Evolutionary conservation across 2,797 vertebrate species (phyloP).

Genomic region (Enteromius trimaculatus): DNA sequence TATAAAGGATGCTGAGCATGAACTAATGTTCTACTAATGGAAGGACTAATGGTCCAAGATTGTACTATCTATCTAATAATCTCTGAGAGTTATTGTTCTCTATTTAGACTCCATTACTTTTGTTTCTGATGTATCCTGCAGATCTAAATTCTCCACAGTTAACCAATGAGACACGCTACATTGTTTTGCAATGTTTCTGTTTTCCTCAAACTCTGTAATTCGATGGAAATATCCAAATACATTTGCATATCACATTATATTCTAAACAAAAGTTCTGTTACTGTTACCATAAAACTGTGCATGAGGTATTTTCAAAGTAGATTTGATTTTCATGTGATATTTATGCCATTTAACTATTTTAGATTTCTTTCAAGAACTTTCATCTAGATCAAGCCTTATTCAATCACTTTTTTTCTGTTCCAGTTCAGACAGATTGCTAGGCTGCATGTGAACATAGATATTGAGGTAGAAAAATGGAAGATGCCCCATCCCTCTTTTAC

Average conservation of each 20-base stretch:
- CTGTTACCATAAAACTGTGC: not conserved
- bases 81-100: not conserved
- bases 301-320: not conserved
- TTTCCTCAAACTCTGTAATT: not conserved
- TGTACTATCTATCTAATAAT: slow-evolving; percentile 13
- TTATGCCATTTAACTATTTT: not conserved
- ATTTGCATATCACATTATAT: not conserved
- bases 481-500: not conserved
- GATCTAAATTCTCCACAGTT: not conserved
- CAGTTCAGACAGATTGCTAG: not conserved
- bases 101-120: slow-evolving; percentile 10
- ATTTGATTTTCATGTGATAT: not conserved
- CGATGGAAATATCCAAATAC: not conserved
- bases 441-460: not conserved
- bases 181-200: not conserved
- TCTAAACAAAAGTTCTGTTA: not conserved
- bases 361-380: not conserved
- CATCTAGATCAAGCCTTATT: not conserved
- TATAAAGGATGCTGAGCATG: slow-evolving; percentile 25
- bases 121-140: not conserved
- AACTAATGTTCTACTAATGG: slow-evolving; percentile 37
- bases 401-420: not conserved
- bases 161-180: not conserved
- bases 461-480: not conserved
- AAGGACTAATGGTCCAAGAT: slow-evolving; percentile 21